Base-by-base conservation (phyloP, 1,140 invertebrate genomes). In the Drosophila kikkawai region DNA sequence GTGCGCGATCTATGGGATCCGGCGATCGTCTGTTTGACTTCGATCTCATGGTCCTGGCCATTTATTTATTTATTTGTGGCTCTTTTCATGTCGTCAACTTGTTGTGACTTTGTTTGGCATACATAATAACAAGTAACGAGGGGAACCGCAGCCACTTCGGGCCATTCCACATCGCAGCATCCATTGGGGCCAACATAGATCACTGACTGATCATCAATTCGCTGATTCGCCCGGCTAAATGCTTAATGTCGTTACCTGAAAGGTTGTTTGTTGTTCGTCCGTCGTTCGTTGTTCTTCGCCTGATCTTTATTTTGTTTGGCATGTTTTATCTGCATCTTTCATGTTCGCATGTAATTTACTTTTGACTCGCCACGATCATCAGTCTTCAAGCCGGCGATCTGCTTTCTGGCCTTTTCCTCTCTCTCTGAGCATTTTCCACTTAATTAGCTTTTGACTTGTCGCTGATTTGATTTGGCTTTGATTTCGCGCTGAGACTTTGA, bases 101-200 rank as follows among this genome's bases (percentile, higher is more conserved):
- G 87, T 87, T 91, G 81, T 87, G 87, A 87, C 87, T 91, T 84
- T 87, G 87, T 91, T 91, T 91, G 87, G 87, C 87, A 91, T 91
- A 88, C 80, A 86, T 86, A 91, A 87, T 83, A 83, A 83, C 66
- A 80, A 67, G 63, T 75, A 83, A 83, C 66, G 65, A 67, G 63
- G 44, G 63, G 48, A 51, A 39, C 29, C 48, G 47, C 48, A 32
- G 11, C 11, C 41, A 75, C 58, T 67, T 53, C 22, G 29, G 53
- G 48, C 64, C 65, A 57, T 48, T 55, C 51, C 51, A 55, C 50
- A 64, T 13, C 17, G 29, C 36, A 45, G 39, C 32, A 51, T 60
- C 67, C 69, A 73, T 71, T 34, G 68, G 69, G 67, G 70, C 70
- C 70, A 73, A 22, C 82, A 85, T 82, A 85, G 82, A 85, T 85